Conservation (phyloP, 2,113 vertebrate genomes). For the Psittacula cyanocephala region DNA sequence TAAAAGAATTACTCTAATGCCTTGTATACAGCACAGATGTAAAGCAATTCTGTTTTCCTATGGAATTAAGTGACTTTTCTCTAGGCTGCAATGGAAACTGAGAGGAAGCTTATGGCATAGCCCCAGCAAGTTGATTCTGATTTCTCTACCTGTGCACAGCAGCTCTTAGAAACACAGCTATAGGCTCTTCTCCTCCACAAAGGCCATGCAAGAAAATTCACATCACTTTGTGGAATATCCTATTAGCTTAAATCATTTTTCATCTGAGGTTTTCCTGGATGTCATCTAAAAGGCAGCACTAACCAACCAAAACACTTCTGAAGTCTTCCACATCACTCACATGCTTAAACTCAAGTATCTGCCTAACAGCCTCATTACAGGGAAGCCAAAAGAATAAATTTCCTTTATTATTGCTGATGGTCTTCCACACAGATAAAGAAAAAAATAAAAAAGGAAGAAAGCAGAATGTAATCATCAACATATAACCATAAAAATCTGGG, state of each 20-base stretch:
- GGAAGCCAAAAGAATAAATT: background rate
- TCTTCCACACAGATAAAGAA: background rate
- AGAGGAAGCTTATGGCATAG: background rate
- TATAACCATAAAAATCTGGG: background rate
- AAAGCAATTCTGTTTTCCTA: background rate
- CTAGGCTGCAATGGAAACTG: background rate
- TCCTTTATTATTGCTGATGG: background rate
- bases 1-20: background rate
- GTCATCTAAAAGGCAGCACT: background rate
- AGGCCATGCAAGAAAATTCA: background rate
- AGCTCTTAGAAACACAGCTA: background rate
- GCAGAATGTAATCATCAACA: background rate
- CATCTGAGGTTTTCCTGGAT: background rate
- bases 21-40: background rate
- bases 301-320: background rate
- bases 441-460: background rate
- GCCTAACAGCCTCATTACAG: background rate
- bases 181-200: background rate
- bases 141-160: background rate
- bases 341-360: background rate
- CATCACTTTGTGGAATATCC: background rate
- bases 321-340: background rate
- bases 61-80: background rate
- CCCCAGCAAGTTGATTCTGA: accelerated
- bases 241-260: background rate